Conservation (phyloP, 53 echinoderm and acorn worm species). For the Holothuria leucospilota region DNA sequence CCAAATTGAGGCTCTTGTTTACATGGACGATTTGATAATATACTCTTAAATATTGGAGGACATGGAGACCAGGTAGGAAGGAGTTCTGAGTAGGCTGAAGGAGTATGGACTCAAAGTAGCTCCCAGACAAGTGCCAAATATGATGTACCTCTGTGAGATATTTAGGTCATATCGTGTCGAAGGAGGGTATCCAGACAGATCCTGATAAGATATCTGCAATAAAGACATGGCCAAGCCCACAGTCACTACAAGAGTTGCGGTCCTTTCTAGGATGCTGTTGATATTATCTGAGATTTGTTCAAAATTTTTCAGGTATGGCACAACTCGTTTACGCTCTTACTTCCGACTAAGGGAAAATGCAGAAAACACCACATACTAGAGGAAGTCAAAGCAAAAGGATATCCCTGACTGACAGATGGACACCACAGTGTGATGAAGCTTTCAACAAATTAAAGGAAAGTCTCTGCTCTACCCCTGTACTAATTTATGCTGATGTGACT, state of each 20-base stretch:
- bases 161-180: slow-evolving; percentile 53
- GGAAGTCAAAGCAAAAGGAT: not conserved
- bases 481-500: slow-evolving; percentile 61
- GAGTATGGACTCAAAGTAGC: slow-evolving; percentile 64
- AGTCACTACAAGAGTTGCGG: slow-evolving; percentile 21
- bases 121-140: not conserved
- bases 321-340: slow-evolving; percentile 41
- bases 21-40: slow-evolving; percentile 64
- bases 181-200: slow-evolving; percentile 60
- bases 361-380: too few relatives aligned
- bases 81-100: slow-evolving; percentile 42
- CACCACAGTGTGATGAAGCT: slow-evolving; percentile 48
- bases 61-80: slow-evolving; percentile 49
- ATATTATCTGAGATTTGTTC: slow-evolving; percentile 58
- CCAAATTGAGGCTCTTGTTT: slow-evolving; percentile 52
- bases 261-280: slow-evolving; percentile 55
- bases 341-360: not conserved
- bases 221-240: slow-evolving; percentile 54
- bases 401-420: slow-evolving; percentile 51
- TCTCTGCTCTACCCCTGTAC: slow-evolving; percentile 57
- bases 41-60: slow-evolving; percentile 48
- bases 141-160: slow-evolving; percentile 58
- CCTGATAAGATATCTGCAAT: slow-evolving; percentile 53
- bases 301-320: slow-evolving; percentile 39
- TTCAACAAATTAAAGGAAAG: slow-evolving; percentile 34